Conservation (phyloP, 2,888 invertebrate species). For the Drosophila aldrichi region DNA sequence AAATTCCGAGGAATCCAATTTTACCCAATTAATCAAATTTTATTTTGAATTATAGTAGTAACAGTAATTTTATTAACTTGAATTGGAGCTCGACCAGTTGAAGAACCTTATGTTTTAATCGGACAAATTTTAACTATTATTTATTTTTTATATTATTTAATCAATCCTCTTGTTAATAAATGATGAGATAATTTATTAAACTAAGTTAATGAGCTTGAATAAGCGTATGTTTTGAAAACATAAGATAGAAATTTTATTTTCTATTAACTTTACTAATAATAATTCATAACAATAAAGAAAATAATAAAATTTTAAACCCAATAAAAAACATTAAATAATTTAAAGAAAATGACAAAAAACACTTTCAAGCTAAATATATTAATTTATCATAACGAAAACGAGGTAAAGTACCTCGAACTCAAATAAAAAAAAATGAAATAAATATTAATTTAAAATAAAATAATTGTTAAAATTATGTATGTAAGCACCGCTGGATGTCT, state of each 20-base stretch:
- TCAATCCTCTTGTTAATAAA: slow-evolving; percentile 85
- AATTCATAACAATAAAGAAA: background rate
- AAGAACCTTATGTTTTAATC: slow-evolving; percentile 88
- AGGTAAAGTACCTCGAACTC: slow-evolving; percentile 83
- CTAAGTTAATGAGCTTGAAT: slow-evolving; percentile 88
- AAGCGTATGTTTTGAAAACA: slow-evolving; percentile 91
- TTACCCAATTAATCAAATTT: background rate
- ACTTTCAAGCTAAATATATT: background rate
- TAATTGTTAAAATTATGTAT: too few relatives aligned
- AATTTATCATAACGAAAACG: background rate
- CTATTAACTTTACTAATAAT: slow-evolving; percentile 75
- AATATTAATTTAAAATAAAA: background rate
- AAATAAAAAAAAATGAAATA: slow-evolving; percentile 87
- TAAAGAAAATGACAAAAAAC: background rate
- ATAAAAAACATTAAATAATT: background rate
- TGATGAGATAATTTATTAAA: slow-evolving; percentile 42
- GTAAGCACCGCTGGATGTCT: too few relatives aligned
- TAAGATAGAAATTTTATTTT: slow-evolving; percentile 87
- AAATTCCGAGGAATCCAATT: background rate
- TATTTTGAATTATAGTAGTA: slow-evolving; percentile 68
- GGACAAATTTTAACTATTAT: slow-evolving; percentile 86
- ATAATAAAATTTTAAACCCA: background rate
- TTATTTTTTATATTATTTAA: slow-evolving; percentile 87
- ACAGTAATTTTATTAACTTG: slow-evolving; percentile 89
- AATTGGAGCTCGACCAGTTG: slow-evolving; percentile 90